phyloP scores from a whole-genome alignment of 2,888 invertebrate genomes.

The Anorthoa munda region DNA sequence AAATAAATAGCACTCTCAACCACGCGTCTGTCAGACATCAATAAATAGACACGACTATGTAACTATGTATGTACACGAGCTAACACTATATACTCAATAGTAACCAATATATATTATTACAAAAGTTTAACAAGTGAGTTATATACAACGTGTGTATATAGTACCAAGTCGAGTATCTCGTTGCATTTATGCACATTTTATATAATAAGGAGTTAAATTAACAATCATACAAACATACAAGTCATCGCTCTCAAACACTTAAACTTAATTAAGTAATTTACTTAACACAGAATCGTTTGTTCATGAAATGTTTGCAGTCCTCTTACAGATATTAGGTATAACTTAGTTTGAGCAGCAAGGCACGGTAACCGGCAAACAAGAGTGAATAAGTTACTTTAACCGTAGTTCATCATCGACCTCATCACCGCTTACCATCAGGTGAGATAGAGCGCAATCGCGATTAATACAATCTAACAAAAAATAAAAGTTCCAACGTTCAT shows the following conservation, averaged over 20 bases:
- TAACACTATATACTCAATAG: constrained; percentile 40
- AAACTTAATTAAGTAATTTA: constrained; percentile 19
- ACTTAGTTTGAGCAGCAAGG: neutral
- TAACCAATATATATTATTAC: constrained; percentile 52
- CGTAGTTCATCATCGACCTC: too few species aligned
- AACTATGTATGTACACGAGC: constrained; percentile 56
- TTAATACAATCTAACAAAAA: too few species aligned
- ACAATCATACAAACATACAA: constrained; percentile 19
- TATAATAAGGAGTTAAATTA: constrained; percentile 17
- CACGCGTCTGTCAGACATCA: constrained; percentile 72
- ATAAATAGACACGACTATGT: constrained; percentile 74
- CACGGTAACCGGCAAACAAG: too few species aligned
- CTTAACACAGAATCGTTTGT: neutral
- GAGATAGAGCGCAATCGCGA: too few species aligned
- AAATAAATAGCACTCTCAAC: constrained; percentile 81
- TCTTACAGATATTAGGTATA: neutral
- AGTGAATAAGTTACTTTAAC: too few species aligned
- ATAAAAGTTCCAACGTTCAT: too few species aligned
- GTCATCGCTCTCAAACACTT: constrained; percentile 8
- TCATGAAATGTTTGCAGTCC: neutral
- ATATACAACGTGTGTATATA: neutral
- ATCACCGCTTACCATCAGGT: too few species aligned
- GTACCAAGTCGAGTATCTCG: constrained; percentile 22
- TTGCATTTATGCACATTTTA: constrained; percentile 33
- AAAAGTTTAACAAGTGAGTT: constrained; percentile 57